These are phyloP conservation scores for Stenotaenia linearis DNA, from an alignment of 2,888 invertebrate genomes.

Conservation along the genomic window DNA sequence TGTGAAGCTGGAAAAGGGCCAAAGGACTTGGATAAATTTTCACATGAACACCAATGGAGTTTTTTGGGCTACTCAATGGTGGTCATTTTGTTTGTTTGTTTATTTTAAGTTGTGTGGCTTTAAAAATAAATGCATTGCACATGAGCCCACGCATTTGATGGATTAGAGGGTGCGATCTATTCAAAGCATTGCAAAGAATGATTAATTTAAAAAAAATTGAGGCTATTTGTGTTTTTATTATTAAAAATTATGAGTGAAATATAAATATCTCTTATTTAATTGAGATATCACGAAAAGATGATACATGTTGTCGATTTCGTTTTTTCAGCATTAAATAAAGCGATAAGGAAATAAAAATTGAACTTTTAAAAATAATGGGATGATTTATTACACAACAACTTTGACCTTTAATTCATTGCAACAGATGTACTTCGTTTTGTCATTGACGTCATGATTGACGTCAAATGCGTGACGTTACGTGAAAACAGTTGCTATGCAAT, in stretches of 20 bases:
- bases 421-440: neutral
- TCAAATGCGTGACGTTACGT: neutral
- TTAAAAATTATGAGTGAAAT: neutral
- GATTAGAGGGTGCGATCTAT: neutral
- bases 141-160: neutral
- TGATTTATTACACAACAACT: neutral
- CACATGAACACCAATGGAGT: neutral
- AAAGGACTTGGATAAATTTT: neutral
- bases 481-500: neutral
- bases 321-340: neutral
- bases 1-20: neutral
- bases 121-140: neutral
- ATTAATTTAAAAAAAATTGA: neutral
- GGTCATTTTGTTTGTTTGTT: conserved; percentile 1
- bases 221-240: neutral
- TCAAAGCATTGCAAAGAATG: neutral
- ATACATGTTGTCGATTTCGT: neutral
- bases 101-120: neutral
- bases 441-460: neutral
- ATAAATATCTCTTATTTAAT: neutral
- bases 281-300: neutral
- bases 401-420: neutral
- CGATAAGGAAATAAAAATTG: neutral
- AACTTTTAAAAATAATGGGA: neutral
- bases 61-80: neutral